A percentile compares a stretch with the other conserved stretches of the same genome.
These are phyloP conservation scores for Stomatorhinus ivindoensis DNA, from an alignment of 2,113 vertebrate species.

Conservation along the genomic window DNA sequence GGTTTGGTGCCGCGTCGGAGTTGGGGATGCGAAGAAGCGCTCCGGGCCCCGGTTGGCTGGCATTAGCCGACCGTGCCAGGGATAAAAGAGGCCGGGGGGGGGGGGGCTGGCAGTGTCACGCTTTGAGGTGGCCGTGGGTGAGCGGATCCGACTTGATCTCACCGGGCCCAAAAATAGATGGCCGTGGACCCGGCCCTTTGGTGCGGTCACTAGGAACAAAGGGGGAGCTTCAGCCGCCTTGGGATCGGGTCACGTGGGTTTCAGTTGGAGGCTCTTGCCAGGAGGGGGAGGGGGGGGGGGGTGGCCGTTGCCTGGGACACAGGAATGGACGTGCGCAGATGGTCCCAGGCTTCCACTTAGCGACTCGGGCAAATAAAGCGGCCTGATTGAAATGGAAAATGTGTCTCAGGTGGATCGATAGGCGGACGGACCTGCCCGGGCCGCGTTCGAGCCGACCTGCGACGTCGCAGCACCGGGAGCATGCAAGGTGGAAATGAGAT, in stretches of 20 bases:
- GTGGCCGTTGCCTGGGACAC: background rate
- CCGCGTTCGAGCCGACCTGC: background rate
- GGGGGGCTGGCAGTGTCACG: background rate
- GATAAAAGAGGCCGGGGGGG: background rate
- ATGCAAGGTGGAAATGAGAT: background rate
- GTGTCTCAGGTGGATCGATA: background rate
- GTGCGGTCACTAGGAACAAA: background rate
- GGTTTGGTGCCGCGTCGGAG: background rate
- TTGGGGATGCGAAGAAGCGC: background rate
- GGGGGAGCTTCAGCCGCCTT: background rate
- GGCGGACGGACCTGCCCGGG: background rate
- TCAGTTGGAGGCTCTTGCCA: background rate
- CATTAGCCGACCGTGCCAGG: background rate
- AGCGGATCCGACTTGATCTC: background rate
- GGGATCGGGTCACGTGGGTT: background rate
- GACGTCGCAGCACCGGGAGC: too few species aligned
- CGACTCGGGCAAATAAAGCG: background rate
- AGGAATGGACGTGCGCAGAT: background rate
- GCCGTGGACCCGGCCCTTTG: background rate
- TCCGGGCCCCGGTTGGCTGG: background rate
- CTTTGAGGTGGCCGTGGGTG: background rate
- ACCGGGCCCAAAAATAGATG: conserved; percentile 17
- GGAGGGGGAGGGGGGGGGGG: background rate
- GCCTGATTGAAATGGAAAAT: conserved; percentile 11
- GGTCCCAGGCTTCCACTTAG: background rate